Percentiles rank a stretch among this genome's conserved stretches.
phyloP scores from a whole-genome alignment of 2,797 vertebrate genomes.

The Perdix hodgsoniae region DNA sequence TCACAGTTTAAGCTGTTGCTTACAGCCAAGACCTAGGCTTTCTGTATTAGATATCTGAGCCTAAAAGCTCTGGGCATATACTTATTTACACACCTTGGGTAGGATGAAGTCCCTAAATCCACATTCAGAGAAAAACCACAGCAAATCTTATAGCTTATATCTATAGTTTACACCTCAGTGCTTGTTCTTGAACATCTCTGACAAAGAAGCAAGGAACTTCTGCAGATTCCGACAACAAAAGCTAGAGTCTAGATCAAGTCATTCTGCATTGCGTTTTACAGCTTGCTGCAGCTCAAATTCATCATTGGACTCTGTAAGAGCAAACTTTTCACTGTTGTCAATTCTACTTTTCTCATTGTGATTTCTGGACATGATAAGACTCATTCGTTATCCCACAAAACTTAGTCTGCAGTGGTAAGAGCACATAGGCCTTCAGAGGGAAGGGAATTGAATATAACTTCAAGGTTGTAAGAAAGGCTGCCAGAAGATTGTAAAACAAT shows the following conservation, averaged over 20 bases:
- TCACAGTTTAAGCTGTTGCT: not conserved
- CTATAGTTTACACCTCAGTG: not conserved
- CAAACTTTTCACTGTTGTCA: not conserved
- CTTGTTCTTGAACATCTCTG: not conserved
- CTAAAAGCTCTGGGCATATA: not conserved
- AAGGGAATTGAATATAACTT: not conserved
- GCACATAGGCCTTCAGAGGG: not conserved
- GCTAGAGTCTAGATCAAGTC: not conserved
- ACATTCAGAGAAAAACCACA: not conserved
- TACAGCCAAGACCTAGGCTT: not conserved
- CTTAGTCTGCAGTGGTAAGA: not conserved
- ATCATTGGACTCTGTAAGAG: not conserved
- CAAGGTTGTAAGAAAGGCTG: not conserved
- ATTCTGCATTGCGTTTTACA: not conserved
- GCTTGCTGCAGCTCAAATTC: not conserved
- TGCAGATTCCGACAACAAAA: not conserved
- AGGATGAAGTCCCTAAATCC: not conserved
- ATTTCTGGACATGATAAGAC: not conserved
- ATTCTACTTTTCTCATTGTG: constrained; percentile 5
- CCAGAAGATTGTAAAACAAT: constrained; percentile 35
- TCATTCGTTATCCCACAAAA: not conserved
- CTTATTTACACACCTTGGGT: not conserved
- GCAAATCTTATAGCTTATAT: not conserved
- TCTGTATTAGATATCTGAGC: not conserved
- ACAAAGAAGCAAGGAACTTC: not conserved